These are phyloP conservation scores for Myiagra hebetior DNA, from an alignment of 2,113 vertebrate genomes.

Conservation along the genomic window DNA sequence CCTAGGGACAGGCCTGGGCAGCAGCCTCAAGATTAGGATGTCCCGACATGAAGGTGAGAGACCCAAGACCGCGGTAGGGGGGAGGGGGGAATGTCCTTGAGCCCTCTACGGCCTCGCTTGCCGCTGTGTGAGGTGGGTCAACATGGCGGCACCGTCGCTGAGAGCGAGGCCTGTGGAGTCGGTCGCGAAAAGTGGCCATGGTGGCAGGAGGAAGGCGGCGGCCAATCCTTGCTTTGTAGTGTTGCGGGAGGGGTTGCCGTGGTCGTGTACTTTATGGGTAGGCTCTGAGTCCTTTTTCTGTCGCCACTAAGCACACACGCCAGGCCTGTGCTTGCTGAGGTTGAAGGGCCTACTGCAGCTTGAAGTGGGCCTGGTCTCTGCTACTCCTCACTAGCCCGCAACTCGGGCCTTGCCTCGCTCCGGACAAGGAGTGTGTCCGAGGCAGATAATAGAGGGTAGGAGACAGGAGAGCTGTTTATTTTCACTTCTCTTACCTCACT, in stretches of 20 bases:
- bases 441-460: background rate
- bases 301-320: background rate
- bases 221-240: constrained; percentile 40
- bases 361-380: background rate
- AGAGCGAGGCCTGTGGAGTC: background rate
- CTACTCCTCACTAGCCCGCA: background rate
- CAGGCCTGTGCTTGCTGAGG: background rate
- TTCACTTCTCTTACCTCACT: background rate
- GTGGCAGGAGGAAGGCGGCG: background rate
- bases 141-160: constrained; percentile 29
- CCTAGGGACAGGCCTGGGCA: constrained; percentile 20
- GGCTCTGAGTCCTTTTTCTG: background rate
- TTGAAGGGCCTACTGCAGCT: background rate
- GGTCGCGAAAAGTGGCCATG: background rate
- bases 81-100: background rate
- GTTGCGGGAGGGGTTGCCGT: constrained; percentile 16
- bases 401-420: background rate
- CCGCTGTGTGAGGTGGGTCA: constrained; percentile 12
- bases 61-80: background rate
- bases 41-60: constrained; percentile 89
- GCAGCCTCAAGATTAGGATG: constrained; percentile 76
- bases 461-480: background rate
- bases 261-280: background rate
- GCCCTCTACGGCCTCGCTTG: background rate
- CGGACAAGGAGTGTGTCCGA: background rate